Base-by-base conservation (phyloP, 2,888 invertebrate species). In the Lydus trimaculatus region DNA sequence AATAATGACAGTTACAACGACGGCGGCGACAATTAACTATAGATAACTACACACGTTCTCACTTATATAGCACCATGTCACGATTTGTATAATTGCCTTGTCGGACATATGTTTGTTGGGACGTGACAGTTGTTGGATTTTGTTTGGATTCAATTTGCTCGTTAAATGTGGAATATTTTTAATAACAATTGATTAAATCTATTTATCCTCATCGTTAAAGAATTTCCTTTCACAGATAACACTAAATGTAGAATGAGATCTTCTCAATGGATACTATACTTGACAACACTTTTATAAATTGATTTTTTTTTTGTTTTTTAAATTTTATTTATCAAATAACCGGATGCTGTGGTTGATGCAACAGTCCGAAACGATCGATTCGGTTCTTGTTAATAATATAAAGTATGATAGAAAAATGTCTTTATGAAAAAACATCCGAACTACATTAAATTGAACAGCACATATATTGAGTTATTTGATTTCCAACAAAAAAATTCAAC, bases 21-120 rank as follows among this genome's bases (percentile, higher is more conserved):
- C 39, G 39, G 20, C 9, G 43, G 7, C 43, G 43, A 48, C 43
- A 48, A 48, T 48, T 48, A 48, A 48, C 43, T 39, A 43, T 43
- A 43, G 7, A 43, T 36, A 36, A 36, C 36, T 15, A 36, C 17
- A 17, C 43, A 43, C 48, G 20, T 48, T 48, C 48, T 20, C 48
- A 20, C 48, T 20, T 48, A 23, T 23, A 48, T 48, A 48, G 48
- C 48, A 23, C 48, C 20, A 48, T 48, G 48, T 48, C 48, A 48
- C 48, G 48, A 48, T 48, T 48, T 13, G 20, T 11, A 48, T 48
- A 48, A 48, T 48, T 48, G 48, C 48, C 48, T 67, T 67, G 67
- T 67, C 67, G 67, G 67, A 67, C 67, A 67, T 67, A 67, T 67
- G 67, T 67, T 63, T 67, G 63, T 67, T 63, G 31, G 17, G 64